Percentiles rank a stretch among this genome's conserved stretches.
Evolutionary conservation across 2,113 vertebrate species (phyloP).

Genomic region (Pomatorhinus ruficollis): DNA sequence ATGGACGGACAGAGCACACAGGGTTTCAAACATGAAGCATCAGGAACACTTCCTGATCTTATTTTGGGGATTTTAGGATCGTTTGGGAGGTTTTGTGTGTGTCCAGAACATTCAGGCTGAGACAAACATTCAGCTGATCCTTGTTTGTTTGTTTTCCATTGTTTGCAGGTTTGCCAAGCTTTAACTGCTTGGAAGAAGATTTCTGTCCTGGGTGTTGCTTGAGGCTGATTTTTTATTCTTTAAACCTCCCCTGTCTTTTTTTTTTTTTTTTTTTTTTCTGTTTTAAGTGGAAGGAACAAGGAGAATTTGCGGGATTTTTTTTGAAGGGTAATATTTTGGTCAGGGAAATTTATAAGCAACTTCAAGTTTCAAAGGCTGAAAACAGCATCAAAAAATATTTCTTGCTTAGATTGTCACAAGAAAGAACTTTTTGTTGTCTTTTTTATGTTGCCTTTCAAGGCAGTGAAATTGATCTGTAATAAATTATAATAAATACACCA

Average conservation of each 20-base stretch:
- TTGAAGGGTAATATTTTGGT: neutral
- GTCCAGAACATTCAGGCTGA: conserved; percentile 11
- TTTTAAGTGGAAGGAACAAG: neutral
- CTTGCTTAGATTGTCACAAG: neutral
- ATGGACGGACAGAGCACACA: neutral
- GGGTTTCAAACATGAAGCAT: neutral
- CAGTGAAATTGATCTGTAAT: neutral
- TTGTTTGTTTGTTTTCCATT: neutral
- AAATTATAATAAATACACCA: neutral
- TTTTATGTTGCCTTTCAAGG: neutral
- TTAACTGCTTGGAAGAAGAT: conserved; percentile 1
- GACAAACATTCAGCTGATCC: neutral
- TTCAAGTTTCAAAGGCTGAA: neutral
- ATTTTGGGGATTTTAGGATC: neutral
- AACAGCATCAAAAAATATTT: neutral
- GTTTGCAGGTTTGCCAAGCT: conserved; percentile 21
- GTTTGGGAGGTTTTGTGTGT: neutral
- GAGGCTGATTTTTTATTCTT: neutral
- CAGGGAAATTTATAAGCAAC: neutral
- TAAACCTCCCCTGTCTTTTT: neutral
- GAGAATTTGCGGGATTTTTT: neutral
- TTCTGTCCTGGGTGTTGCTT: conserved; percentile 9
- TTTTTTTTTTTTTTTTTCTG: neutral
- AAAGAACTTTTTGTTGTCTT: neutral
- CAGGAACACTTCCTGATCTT: neutral